Evolutionary conservation across 2,797 vertebrate species (phyloP), one percentile per base, ranked within the genome.

Genomic region (Acipenser transmontanus): DNA sequence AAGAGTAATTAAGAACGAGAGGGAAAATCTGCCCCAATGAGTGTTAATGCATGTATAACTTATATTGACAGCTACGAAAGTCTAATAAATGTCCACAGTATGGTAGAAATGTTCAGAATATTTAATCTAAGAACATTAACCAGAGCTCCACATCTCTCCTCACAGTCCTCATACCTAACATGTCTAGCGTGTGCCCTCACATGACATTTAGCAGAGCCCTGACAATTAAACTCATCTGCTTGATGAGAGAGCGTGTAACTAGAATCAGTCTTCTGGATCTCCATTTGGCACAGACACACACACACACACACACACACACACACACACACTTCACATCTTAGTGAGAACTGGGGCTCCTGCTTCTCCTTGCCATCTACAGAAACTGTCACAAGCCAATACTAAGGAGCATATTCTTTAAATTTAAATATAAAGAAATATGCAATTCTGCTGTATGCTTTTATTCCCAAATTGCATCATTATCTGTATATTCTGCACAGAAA

Each of bases 361-460:
- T 84, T 79, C 77, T 48, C 64, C 78, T 72, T 50, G 12, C 70
- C 78, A 79, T 68, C 69, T 7, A 47, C 72, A 81, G 76, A 66
- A 52, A 11, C 72, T 80, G 78, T 88, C 83, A 83, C 85, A 84
- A 82, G 85, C 85, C 89, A 89, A 90, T 88, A 88, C 84, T 82
- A 89, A 90, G 89, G 89, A 34, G 34, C 34, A 34, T 34, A 34
- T 34, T 34, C 34, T 34, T 34, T 34, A 34, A 3, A 34, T 34
- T 34, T 34, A 34, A 34, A 34, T 34, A 34, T 34, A 34, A 34
- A 34, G 34, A 34, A 34, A 34, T 4, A 34, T 34, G 2, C 34
- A 3, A 34, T 34, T 34, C 4, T 34, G 3, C 3, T 34, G 34
- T 34, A 34, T 34, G 34, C 34, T 34, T 34, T 34, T 34, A 34